Conservation (phyloP, 2,888 invertebrate genomes). For the Diadromus collaris region DNA sequence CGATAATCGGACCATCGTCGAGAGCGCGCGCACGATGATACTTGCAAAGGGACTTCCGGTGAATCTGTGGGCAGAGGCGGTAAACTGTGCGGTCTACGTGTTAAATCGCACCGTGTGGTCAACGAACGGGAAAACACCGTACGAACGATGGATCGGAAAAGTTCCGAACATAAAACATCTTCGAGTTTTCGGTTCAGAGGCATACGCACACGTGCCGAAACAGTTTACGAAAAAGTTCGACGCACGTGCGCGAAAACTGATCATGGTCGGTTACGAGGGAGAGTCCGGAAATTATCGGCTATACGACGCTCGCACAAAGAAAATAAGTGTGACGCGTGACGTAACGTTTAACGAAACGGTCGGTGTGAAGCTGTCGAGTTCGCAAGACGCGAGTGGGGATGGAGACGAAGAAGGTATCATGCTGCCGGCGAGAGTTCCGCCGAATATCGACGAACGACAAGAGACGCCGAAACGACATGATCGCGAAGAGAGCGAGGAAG, state of each 20-base stretch:
- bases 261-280: constrained; percentile 53
- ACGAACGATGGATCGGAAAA: constrained; percentile 63
- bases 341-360: not conserved
- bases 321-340: constrained; percentile 19
- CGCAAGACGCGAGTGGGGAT: not conserved
- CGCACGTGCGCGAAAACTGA: constrained; percentile 59
- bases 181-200: constrained; percentile 54
- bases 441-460: no score
- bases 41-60: constrained; percentile 46
- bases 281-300: constrained; percentile 50
- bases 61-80: constrained; percentile 64
- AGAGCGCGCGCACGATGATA: constrained; percentile 66
- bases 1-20: constrained; percentile 67
- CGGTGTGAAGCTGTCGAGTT: not conserved
- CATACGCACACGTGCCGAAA: constrained; percentile 60
- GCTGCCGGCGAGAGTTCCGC: no score
- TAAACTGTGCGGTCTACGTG: constrained; percentile 63
- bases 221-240: constrained; percentile 61
- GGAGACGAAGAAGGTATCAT: not conserved
- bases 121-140: constrained; percentile 57
- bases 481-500: not conserved
- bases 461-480: no score
- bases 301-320: constrained; percentile 19
- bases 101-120: constrained; percentile 21
- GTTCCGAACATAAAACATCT: constrained; percentile 58